These are phyloP conservation scores for Lepus timidus DNA, from an alignment of 2,113 vertebrate genomes.

Conservation along the genomic window DNA sequence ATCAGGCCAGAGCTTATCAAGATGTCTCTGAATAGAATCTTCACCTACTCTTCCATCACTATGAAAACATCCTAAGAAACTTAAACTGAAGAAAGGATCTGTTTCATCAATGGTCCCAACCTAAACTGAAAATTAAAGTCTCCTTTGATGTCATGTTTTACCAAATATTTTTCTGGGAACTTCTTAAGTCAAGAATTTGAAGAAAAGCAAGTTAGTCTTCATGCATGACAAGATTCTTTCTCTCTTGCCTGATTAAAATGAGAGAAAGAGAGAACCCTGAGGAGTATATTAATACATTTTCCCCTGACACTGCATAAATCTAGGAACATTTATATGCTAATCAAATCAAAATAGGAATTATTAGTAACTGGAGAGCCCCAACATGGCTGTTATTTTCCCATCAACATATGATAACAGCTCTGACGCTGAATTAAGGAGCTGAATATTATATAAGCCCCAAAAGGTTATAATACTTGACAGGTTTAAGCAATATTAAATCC, in stretches of 20 bases:
- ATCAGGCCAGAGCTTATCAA: not conserved
- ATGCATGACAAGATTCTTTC: constrained; percentile 79
- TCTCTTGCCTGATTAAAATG: constrained; percentile 79
- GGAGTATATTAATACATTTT: constrained; percentile 87
- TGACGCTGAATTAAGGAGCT: constrained; percentile 80
- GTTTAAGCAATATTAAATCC: constrained; percentile 86
- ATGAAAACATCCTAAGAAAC: not conserved
- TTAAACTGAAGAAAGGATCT: not conserved
- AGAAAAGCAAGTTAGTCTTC: constrained; percentile 73
- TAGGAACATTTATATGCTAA: constrained; percentile 88
- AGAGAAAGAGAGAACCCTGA: constrained; percentile 83
- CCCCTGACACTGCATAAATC: constrained; percentile 85
- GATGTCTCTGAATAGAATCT: not conserved
- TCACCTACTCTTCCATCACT: not conserved
- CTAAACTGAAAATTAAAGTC: constrained; percentile 41
- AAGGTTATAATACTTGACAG: constrained; percentile 89
- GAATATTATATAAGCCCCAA: constrained; percentile 88
- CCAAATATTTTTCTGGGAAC: not conserved
- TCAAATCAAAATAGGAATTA: constrained; percentile 89
- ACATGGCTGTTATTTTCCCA: constrained; percentile 88
- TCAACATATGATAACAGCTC: constrained; percentile 87
- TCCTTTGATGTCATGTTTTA: constrained; percentile 45
- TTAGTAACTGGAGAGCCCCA: constrained; percentile 88
- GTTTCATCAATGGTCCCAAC: not conserved
- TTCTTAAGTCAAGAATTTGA: constrained; percentile 51